Conservation (phyloP, 2,888 invertebrate genomes). For the Electrophaes corylata region DNA sequence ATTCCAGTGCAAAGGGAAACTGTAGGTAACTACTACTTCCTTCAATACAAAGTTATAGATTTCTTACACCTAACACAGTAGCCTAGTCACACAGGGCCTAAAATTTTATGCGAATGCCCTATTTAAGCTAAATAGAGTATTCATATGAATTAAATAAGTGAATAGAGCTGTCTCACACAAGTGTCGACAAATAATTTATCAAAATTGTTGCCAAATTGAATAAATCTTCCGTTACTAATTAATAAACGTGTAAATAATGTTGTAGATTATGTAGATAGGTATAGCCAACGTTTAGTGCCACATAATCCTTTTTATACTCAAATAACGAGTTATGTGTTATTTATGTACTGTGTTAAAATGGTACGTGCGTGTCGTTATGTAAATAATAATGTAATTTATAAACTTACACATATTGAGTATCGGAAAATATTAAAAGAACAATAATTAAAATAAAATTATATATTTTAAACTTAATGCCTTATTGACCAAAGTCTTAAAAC, state of each 20-base stretch:
- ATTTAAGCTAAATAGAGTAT: background rate
- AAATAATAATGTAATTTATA: constrained; percentile 74
- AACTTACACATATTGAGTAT: constrained; percentile 64
- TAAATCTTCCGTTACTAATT: constrained; percentile 54
- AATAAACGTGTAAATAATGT: constrained; percentile 64
- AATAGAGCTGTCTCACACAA: background rate
- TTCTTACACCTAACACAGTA: background rate
- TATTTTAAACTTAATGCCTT: constrained; percentile 85
- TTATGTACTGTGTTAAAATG: constrained; percentile 33
- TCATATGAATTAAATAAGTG: background rate
- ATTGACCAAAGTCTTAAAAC: constrained; percentile 85
- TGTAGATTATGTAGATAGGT: constrained; percentile 66
- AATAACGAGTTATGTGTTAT: constrained; percentile 38
- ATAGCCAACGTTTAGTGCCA: constrained; percentile 69
- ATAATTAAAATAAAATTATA: constrained; percentile 79
- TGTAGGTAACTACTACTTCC: background rate
- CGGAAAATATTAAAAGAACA: constrained; percentile 80
- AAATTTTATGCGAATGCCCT: background rate
- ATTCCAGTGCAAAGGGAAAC: background rate
- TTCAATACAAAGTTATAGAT: background rate
- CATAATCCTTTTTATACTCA: constrained; percentile 69
- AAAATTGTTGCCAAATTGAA: constrained; percentile 66
- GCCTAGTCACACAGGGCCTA: background rate
- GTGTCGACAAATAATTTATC: background rate
- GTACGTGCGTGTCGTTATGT: constrained; percentile 54